phyloP scores from a whole-genome alignment of 2,113 vertebrate species.

The Dipodomys merriami region DNA sequence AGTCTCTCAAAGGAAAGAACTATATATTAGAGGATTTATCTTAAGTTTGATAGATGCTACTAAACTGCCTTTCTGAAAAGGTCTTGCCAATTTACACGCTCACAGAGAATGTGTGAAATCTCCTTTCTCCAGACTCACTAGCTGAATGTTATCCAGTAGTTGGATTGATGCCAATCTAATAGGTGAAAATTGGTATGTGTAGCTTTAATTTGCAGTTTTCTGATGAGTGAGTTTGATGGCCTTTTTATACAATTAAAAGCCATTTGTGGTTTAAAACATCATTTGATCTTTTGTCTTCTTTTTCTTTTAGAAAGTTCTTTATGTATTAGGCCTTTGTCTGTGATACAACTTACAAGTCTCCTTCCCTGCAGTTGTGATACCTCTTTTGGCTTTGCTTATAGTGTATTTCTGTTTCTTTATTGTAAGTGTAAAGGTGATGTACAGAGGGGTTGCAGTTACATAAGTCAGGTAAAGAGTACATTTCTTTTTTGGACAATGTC shows the following conservation, averaged over 20 bases:
- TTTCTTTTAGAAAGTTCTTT: not conserved
- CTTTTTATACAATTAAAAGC: not conserved
- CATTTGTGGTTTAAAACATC: not conserved
- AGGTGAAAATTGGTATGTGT: constrained; percentile 62
- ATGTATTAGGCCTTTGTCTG: not conserved
- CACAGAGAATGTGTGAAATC: not conserved
- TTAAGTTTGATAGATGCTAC: constrained; percentile 8
- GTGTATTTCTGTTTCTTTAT: not conserved
- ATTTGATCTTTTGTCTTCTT: not conserved
- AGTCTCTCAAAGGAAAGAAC: not conserved
- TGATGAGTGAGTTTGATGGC: constrained; percentile 10
- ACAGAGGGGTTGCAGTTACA: not conserved
- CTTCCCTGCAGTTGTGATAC: not conserved
- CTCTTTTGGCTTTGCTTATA: not conserved
- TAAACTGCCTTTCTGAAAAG: not conserved
- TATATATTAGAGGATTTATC: constrained; percentile 14
- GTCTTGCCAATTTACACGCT: not conserved
- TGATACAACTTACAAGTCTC: not conserved
- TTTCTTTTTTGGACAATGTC: too few species aligned
- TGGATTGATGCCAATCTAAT: not conserved
- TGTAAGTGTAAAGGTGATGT: too few species aligned
- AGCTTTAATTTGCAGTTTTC: constrained; percentile 65
- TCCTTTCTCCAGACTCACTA: not conserved
- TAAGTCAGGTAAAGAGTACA: too few species aligned
- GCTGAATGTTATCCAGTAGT: not conserved